phyloP scores from a whole-genome alignment of 2,888 invertebrate genomes.

The Mystacides longicornis region DNA sequence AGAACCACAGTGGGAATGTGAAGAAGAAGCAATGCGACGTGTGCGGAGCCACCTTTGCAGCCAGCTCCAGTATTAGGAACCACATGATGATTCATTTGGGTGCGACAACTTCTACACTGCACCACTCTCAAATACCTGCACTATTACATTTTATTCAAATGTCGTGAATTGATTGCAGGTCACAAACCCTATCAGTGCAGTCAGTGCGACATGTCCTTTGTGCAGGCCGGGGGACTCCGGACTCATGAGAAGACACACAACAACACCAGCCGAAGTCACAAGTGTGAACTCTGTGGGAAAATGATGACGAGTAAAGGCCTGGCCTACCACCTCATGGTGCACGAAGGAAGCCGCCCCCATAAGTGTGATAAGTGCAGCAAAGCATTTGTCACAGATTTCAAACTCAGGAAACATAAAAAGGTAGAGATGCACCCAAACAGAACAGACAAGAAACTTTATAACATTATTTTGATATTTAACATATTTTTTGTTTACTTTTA shows the following conservation, averaged over 20 bases:
- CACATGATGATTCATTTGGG: slow-evolving; percentile 1
- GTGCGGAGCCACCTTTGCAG: background rate
- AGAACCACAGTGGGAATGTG: background rate
- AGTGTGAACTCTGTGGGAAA: background rate
- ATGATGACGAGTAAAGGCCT: background rate
- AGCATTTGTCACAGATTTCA: background rate
- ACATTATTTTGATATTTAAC: background rate
- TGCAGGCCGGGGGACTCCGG: background rate
- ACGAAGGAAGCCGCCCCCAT: background rate
- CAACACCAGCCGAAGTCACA: background rate
- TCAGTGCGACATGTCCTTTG: background rate
- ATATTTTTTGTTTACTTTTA: background rate
- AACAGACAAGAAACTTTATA: background rate
- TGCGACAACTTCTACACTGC: background rate
- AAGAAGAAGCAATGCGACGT: background rate
- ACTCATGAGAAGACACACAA: background rate
- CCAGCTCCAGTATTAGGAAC: background rate
- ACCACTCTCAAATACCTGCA: background rate
- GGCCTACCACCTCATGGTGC: background rate
- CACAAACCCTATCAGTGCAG: background rate
- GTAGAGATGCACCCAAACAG: background rate
- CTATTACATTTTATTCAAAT: background rate
- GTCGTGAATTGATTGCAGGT: slow-evolving; percentile 1
- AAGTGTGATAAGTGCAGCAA: background rate
- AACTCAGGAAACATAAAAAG: background rate